Percentiles rank a stretch among this genome's conserved stretches.
Conservation (phyloP, 2,113 vertebrate genomes). For the Corynorhinus townsendii region DNA sequence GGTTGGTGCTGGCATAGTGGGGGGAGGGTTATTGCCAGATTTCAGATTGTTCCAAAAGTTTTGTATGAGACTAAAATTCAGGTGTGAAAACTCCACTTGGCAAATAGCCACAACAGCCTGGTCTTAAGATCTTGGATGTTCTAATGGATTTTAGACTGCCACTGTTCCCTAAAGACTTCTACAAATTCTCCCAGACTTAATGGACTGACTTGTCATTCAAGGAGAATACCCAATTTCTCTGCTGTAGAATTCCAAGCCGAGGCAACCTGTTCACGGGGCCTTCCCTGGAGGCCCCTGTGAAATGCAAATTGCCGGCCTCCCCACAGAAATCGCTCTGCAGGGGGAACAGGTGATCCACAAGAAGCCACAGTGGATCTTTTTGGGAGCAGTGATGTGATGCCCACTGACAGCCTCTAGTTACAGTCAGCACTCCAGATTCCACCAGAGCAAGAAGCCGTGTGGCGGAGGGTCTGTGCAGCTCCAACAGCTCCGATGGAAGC, state of each 20-base stretch:
- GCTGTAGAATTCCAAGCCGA: neutral
- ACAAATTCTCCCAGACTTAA: neutral
- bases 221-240: neutral
- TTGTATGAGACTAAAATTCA: neutral
- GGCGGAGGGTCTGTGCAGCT: neutral
- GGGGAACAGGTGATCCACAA: neutral
- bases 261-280: neutral
- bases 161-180: neutral
- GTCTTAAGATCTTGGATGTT: constrained; percentile 5
- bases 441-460: neutral
- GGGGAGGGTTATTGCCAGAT: neutral
- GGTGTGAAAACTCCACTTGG: neutral
- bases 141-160: neutral
- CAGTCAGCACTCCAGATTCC: neutral
- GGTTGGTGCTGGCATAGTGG: neutral
- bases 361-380: neutral
- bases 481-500: neutral
- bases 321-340: neutral
- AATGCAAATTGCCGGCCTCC: neutral
- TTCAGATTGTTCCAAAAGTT: constrained; percentile 1
- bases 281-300: neutral
- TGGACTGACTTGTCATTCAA: neutral
- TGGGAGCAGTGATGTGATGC: neutral
- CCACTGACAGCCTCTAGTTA: neutral
- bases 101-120: neutral